Evolutionary conservation across 2,797 vertebrate genomes (phyloP).

Genomic region (Phoebastria nigripes): DNA sequence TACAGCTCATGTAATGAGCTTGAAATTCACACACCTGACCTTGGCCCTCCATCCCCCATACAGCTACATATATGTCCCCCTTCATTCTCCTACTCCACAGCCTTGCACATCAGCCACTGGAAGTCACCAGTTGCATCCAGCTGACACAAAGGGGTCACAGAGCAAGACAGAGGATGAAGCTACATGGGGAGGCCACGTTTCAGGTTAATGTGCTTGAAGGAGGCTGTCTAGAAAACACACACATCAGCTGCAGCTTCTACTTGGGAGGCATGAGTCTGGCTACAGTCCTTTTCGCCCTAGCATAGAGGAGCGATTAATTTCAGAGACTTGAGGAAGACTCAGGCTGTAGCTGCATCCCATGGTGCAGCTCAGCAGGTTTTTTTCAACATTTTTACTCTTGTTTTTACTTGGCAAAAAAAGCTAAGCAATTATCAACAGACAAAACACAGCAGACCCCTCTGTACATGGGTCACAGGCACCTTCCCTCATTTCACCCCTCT

Average conservation of each 20-base stretch:
- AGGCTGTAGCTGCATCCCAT: not conserved
- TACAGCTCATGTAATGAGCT: too few relatives aligned
- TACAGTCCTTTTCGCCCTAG: not conserved
- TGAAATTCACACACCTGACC: not conserved
- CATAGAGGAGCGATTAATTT: not conserved
- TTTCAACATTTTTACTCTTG: not conserved
- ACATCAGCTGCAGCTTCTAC: not conserved
- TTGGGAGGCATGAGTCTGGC: not conserved
- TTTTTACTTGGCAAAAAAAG: not conserved
- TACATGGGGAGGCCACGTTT: not conserved
- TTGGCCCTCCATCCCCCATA: not conserved
- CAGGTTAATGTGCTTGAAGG: not conserved
- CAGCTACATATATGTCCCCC: not conserved
- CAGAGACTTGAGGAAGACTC: not conserved
- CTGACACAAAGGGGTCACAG: not conserved
- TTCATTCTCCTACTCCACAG: not conserved
- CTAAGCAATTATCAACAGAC: not conserved
- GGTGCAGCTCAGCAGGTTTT: not conserved
- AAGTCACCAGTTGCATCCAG: not conserved
- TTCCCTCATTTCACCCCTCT: not conserved
- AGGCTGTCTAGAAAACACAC: not conserved
- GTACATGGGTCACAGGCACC: not conserved
- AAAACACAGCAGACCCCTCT: not conserved
- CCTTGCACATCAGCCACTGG: not conserved
- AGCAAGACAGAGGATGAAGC: not conserved